Evolutionary conservation across 2,797 vertebrate species (phyloP).

Genomic region (Epinephelus coioides): DNA sequence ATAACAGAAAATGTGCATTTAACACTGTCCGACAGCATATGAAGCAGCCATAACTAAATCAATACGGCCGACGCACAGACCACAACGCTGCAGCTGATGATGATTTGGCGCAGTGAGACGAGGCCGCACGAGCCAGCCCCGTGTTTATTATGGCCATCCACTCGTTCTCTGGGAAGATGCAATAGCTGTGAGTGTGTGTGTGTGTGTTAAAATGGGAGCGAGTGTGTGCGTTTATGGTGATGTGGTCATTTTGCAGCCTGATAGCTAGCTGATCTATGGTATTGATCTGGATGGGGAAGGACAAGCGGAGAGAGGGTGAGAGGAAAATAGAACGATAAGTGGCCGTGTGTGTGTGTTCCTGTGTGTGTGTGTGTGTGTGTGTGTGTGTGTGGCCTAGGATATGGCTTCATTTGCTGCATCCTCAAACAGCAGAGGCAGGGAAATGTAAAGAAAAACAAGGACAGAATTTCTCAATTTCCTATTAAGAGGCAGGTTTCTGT

Average conservation of each 20-base stretch:
- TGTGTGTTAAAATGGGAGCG: slow-evolving; percentile 21
- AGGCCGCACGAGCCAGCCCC: slow-evolving; percentile 41
- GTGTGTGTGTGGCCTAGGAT: slow-evolving; percentile 28
- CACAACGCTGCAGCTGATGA: slow-evolving; percentile 55
- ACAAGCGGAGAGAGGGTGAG: slow-evolving; percentile 58
- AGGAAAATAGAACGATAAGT: slow-evolving; percentile 55
- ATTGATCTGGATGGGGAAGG: slow-evolving; percentile 84
- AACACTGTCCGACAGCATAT: slow-evolving; percentile 94
- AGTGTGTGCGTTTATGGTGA: slow-evolving; percentile 85
- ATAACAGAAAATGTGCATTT: slow-evolving; percentile 92
- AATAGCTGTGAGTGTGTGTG: slow-evolving; percentile 29
- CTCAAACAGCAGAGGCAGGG: slow-evolving; percentile 39
- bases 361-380: slow-evolving; percentile 38
- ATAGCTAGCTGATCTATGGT: slow-evolving; percentile 93
- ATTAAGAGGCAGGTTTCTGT: neutral
- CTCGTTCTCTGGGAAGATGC: slow-evolving; percentile 43
- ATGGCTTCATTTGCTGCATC: slow-evolving; percentile 75
- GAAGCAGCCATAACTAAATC: slow-evolving; percentile 89
- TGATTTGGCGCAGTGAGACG: slow-evolving; percentile 58
- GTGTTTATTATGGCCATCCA: slow-evolving; percentile 69
- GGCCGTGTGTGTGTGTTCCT: slow-evolving; percentile 26
- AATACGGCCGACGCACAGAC: slow-evolving; percentile 86
- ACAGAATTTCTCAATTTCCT: slow-evolving; percentile 26
- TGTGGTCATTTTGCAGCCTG: slow-evolving; percentile 93
- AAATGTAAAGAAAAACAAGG: neutral